phyloP scores from a whole-genome alignment of 2,888 invertebrate genomes.

The Myathropa florea region DNA sequence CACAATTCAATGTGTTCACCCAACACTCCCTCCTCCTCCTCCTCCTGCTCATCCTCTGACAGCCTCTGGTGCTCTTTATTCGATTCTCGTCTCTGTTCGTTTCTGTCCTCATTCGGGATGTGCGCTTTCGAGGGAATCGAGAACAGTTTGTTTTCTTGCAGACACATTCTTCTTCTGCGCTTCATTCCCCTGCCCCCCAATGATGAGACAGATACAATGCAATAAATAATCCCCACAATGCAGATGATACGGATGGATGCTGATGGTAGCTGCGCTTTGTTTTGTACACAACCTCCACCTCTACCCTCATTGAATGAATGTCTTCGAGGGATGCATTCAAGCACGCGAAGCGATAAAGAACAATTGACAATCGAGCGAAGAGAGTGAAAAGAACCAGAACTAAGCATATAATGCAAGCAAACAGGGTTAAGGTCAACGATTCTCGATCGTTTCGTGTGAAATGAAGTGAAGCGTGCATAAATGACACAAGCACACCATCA shows the following conservation, averaged over 20 bases:
- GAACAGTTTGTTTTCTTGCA: slow-evolving; percentile 50
- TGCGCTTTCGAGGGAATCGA: slow-evolving; percentile 14
- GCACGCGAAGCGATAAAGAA: slow-evolving; percentile 22
- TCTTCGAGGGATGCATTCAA: slow-evolving; percentile 23
- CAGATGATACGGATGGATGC: slow-evolving; percentile 13
- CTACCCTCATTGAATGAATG: background rate
- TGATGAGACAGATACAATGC: slow-evolving; percentile 25
- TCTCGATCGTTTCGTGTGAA: slow-evolving; percentile 55
- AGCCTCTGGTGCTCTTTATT: background rate
- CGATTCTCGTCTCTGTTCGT: background rate
- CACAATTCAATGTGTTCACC: slow-evolving; percentile 39
- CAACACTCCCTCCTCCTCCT: background rate
- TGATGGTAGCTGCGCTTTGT: background rate
- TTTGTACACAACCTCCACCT: background rate
- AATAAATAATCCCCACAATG: slow-evolving; percentile 53
- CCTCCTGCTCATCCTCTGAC: no score
- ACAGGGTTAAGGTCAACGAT: slow-evolving; percentile 66
- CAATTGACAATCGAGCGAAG: background rate
- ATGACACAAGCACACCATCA: background rate
- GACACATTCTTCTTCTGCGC: slow-evolving; percentile 26
- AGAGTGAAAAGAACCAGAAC: background rate
- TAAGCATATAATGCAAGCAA: slow-evolving; percentile 2
- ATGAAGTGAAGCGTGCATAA: slow-evolving; percentile 24
- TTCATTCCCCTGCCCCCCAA: no score
- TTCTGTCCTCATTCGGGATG: slow-evolving; percentile 38